Evolutionary conservation across 2,888 invertebrate genomes (phyloP).

Genomic region (Sarcophaga rosellei): DNA sequence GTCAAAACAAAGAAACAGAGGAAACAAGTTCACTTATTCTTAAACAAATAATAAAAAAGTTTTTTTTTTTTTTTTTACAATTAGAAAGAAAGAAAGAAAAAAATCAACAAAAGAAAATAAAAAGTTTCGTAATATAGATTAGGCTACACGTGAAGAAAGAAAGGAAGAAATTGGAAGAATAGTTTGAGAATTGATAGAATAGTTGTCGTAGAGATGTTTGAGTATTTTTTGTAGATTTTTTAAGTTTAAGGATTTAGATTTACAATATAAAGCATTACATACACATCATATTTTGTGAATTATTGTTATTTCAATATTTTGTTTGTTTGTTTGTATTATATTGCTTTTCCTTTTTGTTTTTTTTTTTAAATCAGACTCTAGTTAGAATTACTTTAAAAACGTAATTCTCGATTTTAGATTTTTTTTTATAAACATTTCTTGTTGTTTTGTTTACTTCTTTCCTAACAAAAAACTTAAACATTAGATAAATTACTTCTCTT

Average conservation of each 20-base stretch:
- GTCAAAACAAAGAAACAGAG: constrained; percentile 66
- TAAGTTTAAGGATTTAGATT: constrained; percentile 42
- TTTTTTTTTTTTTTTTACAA: constrained; percentile 36
- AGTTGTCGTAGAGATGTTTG: constrained; percentile 5
- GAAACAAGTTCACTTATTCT: constrained; percentile 51
- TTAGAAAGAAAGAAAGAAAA: constrained; percentile 31
- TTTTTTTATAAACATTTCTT: constrained; percentile 19
- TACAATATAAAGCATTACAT: constrained; percentile 49
- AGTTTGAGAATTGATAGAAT: neutral
- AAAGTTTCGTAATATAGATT: neutral
- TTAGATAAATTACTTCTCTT: constrained; percentile 66
- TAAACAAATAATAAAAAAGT: constrained; percentile 55
- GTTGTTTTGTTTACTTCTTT: constrained; percentile 48
- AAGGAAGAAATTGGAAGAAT: neutral
- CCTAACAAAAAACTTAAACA: constrained; percentile 67
- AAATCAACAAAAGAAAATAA: constrained; percentile 11
- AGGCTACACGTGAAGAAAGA: neutral
- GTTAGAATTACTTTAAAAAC: constrained; percentile 78
- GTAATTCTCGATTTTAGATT: constrained; percentile 61
- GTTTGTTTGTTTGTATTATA: constrained; percentile 25
- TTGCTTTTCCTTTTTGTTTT: constrained; percentile 69
- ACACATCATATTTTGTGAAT: constrained; percentile 67
- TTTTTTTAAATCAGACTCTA: constrained; percentile 81
- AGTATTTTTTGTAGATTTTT: constrained; percentile 43
- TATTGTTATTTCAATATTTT: constrained; percentile 57